Conservation (phyloP, 1,140 invertebrate genomes). For the Cotesia typhae region DNA sequence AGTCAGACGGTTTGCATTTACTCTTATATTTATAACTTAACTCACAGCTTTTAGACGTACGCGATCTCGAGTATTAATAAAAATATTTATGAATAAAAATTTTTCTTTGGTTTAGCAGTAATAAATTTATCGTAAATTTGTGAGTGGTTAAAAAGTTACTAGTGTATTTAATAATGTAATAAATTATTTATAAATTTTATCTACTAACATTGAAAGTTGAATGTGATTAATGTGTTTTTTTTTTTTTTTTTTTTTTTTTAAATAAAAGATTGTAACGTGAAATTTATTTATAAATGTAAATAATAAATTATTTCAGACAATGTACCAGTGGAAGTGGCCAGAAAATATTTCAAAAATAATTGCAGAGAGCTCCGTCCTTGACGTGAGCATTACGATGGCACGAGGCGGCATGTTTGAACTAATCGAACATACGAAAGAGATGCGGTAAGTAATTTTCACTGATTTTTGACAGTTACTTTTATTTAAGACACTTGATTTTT, state of each 20-base stretch:
- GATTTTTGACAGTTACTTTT: no score
- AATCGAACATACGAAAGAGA: background rate
- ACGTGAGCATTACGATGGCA: background rate
- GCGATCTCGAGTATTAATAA: background rate
- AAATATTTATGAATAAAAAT: no score
- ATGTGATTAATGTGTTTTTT: background rate
- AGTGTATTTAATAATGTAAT: no score
- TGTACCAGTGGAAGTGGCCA: background rate
- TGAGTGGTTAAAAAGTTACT: no score
- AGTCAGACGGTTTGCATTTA: constrained; percentile 31
- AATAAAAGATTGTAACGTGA: background rate
- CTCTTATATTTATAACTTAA: background rate
- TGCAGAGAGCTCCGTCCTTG: constrained; percentile 6
- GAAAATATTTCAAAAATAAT: background rate
- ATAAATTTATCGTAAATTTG: background rate
- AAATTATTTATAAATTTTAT: no score
- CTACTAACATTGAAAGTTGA: no score
- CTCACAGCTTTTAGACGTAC: background rate
- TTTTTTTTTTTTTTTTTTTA: background rate
- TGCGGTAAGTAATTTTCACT: background rate
- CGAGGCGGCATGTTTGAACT: background rate
- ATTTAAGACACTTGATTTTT: no score
- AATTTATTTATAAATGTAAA: background rate
- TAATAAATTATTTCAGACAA: background rate
- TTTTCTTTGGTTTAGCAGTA: no score